Percentiles rank a stretch among this genome's conserved stretches.
Evolutionary conservation across 2,888 invertebrate species (phyloP).

Genomic region (Mystacides longicornis): DNA sequence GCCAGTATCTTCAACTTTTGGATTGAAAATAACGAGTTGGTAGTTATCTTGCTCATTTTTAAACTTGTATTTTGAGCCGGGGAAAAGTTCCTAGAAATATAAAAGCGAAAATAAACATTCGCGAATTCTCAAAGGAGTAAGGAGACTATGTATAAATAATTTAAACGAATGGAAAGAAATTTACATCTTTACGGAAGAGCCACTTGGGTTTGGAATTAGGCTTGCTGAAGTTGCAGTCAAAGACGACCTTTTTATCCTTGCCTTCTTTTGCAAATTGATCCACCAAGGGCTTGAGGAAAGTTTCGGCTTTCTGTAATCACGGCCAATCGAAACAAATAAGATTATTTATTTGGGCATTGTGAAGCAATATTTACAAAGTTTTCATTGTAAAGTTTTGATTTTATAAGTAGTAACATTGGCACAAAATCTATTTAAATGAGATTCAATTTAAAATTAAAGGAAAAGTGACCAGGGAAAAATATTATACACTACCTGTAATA

Average conservation of each 20-base stretch:
- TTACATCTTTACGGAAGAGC: slow-evolving; percentile 87
- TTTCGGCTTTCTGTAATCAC: slow-evolving; percentile 76
- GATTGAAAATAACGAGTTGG: slow-evolving; percentile 79
- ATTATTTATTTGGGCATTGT: too few relatives aligned
- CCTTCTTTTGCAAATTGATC: slow-evolving; percentile 93
- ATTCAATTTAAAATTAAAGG: too few relatives aligned
- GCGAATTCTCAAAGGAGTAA: neutral
- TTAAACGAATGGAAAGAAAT: slow-evolving; percentile 35
- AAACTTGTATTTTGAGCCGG: slow-evolving; percentile 95
- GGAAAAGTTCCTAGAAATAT: slow-evolving; percentile 75
- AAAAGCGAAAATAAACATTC: neutral
- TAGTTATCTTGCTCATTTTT: slow-evolving; percentile 87
- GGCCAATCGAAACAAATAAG: neutral
- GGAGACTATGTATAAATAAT: neutral
- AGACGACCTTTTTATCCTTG: slow-evolving; percentile 89
- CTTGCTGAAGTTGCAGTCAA: slow-evolving; percentile 93
- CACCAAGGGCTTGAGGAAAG: slow-evolving; percentile 88
- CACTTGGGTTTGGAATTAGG: slow-evolving; percentile 92
- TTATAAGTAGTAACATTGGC: too few relatives aligned
- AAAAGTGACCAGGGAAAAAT: too few relatives aligned
- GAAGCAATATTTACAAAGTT: too few relatives aligned
- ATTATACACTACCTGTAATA: too few relatives aligned
- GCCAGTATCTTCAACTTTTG: slow-evolving; percentile 94
- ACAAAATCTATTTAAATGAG: too few relatives aligned
- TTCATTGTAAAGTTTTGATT: too few relatives aligned